phyloP scores from a whole-genome alignment of 2,113 vertebrate genomes.

The Phycodurus eques region DNA sequence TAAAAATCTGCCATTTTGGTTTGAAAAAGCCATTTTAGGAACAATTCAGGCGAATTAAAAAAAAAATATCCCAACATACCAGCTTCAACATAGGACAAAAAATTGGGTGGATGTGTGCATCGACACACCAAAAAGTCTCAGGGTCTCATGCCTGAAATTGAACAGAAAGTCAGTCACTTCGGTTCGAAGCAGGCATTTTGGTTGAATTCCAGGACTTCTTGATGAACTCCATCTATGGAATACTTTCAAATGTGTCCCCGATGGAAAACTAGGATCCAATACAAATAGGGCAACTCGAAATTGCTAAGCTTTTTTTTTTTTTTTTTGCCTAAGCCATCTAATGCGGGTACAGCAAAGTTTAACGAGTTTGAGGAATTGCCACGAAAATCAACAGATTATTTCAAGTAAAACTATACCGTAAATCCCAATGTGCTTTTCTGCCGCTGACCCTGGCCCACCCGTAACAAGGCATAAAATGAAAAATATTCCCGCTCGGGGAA shows the following conservation, averaged over 20 bases:
- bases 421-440: constrained; percentile 10
- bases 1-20: neutral
- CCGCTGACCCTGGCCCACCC: constrained; percentile 8
- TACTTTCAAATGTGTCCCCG: neutral
- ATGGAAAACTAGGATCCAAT: neutral
- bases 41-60: neutral
- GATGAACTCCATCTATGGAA: neutral
- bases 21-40: neutral
- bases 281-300: neutral
- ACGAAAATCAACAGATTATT: neutral
- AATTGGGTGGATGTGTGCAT: neutral
- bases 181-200: neutral
- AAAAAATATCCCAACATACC: neutral
- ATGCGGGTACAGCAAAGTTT: neutral
- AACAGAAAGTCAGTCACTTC: neutral
- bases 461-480: constrained; percentile 1
- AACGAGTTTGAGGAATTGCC: neutral
- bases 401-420: neutral
- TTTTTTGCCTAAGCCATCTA: too few species aligned
- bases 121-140: neutral
- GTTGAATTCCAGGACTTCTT: neutral
- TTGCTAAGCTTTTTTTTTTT: neutral
- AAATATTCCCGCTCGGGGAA: constrained; percentile 14
- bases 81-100: neutral
- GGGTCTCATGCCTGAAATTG: neutral